phyloP scores from a whole-genome alignment of 2,888 invertebrate genomes.

The Sarcophaga carnaria region DNA sequence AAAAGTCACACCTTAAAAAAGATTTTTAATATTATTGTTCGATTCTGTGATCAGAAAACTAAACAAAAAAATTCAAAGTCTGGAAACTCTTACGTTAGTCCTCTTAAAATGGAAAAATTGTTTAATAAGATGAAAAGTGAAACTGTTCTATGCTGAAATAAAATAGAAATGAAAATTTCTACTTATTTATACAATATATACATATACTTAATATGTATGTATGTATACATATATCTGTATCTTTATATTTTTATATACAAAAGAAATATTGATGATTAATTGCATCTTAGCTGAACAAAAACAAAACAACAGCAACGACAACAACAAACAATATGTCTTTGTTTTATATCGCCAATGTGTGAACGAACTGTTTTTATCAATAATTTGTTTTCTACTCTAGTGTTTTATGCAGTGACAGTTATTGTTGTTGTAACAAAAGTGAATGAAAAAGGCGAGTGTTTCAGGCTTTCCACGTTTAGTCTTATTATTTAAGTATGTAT shows the following conservation, averaged over 20 bases:
- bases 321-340: not conserved
- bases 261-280: slow-evolving; percentile 49
- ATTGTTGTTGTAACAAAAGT: slow-evolving; percentile 35
- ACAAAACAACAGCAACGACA: too few species aligned
- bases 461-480: slow-evolving; percentile 9
- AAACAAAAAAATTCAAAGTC: not conserved
- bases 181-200: not conserved
- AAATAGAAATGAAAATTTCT: too few species aligned
- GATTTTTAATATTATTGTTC: not conserved
- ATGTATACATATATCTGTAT: not conserved
- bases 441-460: slow-evolving; percentile 21
- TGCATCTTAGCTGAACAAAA: not conserved
- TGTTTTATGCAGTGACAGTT: slow-evolving; percentile 1
- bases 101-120: too few species aligned
- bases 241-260: not conserved
- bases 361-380: not conserved
- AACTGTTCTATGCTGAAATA: too few species aligned
- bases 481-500: too few species aligned
- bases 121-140: too few species aligned
- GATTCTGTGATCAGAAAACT: not conserved
- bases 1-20: slow-evolving; percentile 28
- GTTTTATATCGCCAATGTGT: not conserved
- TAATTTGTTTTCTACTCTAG: not conserved
- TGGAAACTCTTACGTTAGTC: too few species aligned
- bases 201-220: not conserved